Base-by-base conservation (phyloP, 2,797 vertebrate genomes). In the Heteromormyrus szaboi region DNA sequence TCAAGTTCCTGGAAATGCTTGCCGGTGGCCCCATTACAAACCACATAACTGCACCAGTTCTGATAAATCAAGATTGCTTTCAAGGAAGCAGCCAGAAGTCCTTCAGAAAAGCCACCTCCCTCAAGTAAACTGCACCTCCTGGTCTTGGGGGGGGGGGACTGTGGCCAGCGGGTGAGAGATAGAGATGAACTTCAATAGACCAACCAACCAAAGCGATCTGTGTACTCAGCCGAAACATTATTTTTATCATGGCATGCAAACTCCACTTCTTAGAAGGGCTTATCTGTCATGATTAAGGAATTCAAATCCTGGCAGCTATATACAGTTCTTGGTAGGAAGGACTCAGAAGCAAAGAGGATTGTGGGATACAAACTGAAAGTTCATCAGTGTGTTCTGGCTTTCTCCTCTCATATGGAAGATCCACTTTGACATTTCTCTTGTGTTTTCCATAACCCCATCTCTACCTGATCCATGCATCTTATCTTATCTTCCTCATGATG, bases 1-100 rank as follows among this genome's bases (percentile, higher is more conserved):
- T 88, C 89, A 84, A 88, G 87, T 93, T 92, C 92, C 91, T 92
- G 92, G 92, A 93, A 93, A 85, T 81, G 91, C 87, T 90, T 91
- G 90, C 92, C 90, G 91, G 91, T 89, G 89, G 46, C 90, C 88
- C 88, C 84, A 88, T 89, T 90, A 37, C 44, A 33, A 83, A 83
- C 79, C 79, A 83, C 79, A 83, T 41, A 46, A 83, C 79, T 44
- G 44, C 44, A 48, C 9, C 44, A 25, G 48, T 56, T 86, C 48
- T 53, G 84, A 86, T 86, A 53, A 51, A 54, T 86, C 51, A 54
- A n/a, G 84, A 54, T 54, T 53, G 84, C 84, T 86, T 86, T 86
- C 84, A 51, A 86, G 50, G 84, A 86, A 56, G 9, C 51, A 86
- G 50, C 48, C 51, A 22, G 48, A 29, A 51, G 44, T 54, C 48